A percentile compares a stretch with the other conserved stretches of the same genome.
Conservation (phyloP, 2,888 invertebrate genomes). For the Apamea sordens region DNA sequence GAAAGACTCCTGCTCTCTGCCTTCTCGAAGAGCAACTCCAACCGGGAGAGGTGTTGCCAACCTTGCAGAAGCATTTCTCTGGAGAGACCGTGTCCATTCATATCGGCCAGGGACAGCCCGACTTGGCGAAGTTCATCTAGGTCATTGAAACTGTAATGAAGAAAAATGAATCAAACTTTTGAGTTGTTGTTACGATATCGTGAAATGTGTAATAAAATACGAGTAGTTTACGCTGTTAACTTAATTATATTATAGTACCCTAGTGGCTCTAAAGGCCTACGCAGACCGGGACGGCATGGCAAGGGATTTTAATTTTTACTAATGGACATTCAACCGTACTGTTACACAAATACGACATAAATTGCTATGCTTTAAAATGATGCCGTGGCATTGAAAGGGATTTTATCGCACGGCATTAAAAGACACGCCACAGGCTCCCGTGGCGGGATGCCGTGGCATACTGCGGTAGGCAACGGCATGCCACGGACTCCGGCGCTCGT, state of each 20-base stretch:
- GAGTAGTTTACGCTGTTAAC: not conserved
- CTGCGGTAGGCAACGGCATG: too few species aligned
- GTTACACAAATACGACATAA: too few species aligned
- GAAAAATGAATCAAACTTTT: not conserved
- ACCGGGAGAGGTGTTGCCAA: slow-evolving; percentile 95
- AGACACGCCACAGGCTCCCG: too few species aligned
- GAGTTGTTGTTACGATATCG: not conserved
- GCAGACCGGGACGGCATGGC: too few species aligned
- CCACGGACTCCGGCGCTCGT: too few species aligned
- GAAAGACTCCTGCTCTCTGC: slow-evolving; percentile 95
- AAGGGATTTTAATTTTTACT: too few species aligned
- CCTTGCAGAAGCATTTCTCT: slow-evolving; percentile 95
- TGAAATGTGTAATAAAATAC: not conserved
- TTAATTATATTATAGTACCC: not conserved
- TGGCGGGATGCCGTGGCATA: too few species aligned
- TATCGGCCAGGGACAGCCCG: slow-evolving; percentile 94
- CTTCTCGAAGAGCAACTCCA: slow-evolving; percentile 95
- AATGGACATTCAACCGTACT: too few species aligned
- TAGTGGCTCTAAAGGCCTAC: not conserved
- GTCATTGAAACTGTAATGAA: slow-evolving; percentile 93
- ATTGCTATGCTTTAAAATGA: too few species aligned
- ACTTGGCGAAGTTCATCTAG: slow-evolving; percentile 95
- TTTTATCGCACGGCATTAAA: too few species aligned
- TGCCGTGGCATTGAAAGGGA: too few species aligned
- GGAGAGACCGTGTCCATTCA: slow-evolving; percentile 96